Evolutionary conservation across 2,797 vertebrate genomes (phyloP).

Genomic region (Hoplostethus mediterraneus): DNA sequence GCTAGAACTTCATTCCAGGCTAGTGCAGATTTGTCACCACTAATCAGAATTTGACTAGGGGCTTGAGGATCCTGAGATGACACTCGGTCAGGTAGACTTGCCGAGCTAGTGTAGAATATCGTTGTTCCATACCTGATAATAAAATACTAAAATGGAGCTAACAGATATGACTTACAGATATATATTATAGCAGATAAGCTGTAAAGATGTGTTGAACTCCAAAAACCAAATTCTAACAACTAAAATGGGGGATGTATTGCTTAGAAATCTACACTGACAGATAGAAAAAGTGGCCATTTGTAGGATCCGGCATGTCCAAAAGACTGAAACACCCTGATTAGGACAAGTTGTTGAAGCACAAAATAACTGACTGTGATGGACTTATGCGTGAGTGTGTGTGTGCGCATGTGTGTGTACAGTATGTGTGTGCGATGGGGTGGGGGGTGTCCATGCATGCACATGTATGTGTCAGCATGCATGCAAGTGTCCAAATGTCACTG

Average conservation of each 20-base stretch:
- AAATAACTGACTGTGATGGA: neutral
- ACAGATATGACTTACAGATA: neutral
- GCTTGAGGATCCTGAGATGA: constrained; percentile 35
- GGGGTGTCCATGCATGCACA: constrained; percentile 16
- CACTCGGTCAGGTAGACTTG: constrained; percentile 16
- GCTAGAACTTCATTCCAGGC: constrained; percentile 34
- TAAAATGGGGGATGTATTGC: neutral
- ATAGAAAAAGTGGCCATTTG: constrained; percentile 6
- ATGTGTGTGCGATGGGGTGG: neutral
- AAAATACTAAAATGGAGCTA: neutral
- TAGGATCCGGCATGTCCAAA: constrained; percentile 11
- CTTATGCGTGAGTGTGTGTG: neutral
- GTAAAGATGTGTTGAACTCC: neutral
- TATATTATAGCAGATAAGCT: neutral
- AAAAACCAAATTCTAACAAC: neutral
- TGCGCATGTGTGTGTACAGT: neutral
- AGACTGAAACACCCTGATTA: constrained; percentile 3
- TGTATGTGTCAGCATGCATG: constrained; percentile 10
- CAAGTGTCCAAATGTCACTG: constrained; percentile 32
- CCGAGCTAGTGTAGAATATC: constrained; percentile 9
- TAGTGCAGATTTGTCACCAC: constrained; percentile 44
- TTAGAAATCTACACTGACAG: neutral
- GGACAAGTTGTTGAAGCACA: neutral
- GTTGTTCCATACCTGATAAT: neutral
- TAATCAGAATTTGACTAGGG: constrained; percentile 46